Base-by-base conservation (phyloP, 2,888 invertebrate genomes). In the Amphipoea oculea region DNA sequence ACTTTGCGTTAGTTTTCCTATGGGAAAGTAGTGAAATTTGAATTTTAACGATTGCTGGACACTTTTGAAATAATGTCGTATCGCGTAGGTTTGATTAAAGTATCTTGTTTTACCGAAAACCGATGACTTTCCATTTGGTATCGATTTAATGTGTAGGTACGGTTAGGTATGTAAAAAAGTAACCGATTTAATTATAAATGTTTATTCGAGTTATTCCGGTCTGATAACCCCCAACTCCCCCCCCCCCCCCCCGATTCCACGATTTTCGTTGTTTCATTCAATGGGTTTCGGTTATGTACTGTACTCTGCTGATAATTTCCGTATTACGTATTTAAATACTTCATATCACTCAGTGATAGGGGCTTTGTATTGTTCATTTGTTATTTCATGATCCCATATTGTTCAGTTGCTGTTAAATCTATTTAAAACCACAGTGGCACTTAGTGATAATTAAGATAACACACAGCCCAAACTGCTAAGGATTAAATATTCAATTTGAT, bases 11-110 rank as follows among this genome's bases (percentile, higher is more conserved):
- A 89, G 88, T 89, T 75, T 92, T 92, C 91, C 91, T 90, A 90
- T 92, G 92, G 92, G 93, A 92, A 90, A 86, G 84, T 81, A 84
- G 79, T 82, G 85, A 87, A 88, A 92, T 92, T 92, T 90, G 78
- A 92, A 92, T 91, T 90, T 91, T 90, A 91, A 93, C 89, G 90
- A 87, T 81, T 48, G 51, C 67, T 77, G 54, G 45, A 40, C 51
- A 73, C 79, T 78, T 79, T 81, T 48, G 6, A 51, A 67, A 73
- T 84, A 68, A 79, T 79, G 78, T 79, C 73, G 2, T 73, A 79
- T 78, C 80, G 82, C 76, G 80, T 82, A 81, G 80, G 88, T 76
- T 87, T 83, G 62, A 67, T 77, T 79, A 75, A 63, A n/a, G 51
- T 75, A 62, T 84, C 84, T 79, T 73, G 79, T 73, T 76, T 75